Base-by-base conservation (phyloP, 2,113 vertebrate species). In the Caloenas nicobarica region DNA sequence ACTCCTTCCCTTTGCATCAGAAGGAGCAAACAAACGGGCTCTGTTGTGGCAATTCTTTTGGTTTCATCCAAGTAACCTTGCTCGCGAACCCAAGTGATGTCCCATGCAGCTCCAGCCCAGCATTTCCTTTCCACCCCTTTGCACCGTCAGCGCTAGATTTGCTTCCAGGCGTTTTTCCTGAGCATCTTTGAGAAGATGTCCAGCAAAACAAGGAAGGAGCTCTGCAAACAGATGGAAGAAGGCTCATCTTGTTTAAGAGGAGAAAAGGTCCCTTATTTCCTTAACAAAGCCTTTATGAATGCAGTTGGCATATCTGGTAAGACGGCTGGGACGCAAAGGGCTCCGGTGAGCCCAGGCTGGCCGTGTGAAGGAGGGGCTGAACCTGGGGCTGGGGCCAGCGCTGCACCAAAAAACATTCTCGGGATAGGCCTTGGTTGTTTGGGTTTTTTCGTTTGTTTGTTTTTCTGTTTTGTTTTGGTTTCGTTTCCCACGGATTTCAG, bases 301-400 rank as follows among this genome's bases (percentile, higher is more conserved):
- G 5, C 29, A 68, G 13, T 4, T 56, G 76, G 10, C 18, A 1
- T 3, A 7, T 29, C 38, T 79, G 64, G 65, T 65, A 80, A 42
- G 29, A 54, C 36, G 62, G 16, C 48, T 84, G 83, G 78, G 65
- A 79, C 58, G 5, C 1, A 0, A 46, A 36, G 33, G 0, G 4
- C 31, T 77, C 10, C 1, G 4, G 9, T 9, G 29, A 74, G 29
- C 38, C 26, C 38, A 2, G 2, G 1, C 50, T 44, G 22, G 36
- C 0, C 1, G 13, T 7, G 62, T 28, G 54, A 11, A 85, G 44
- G 53, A 81, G 17, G 31, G 24, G 25, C 26, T 16, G 28, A 57
- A 5, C 7, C 3, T 14, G 0, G 18, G 44, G 28, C 78, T 85
- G 65, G 36, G 46, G 44, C 36, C 4, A 2, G n/a, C 0, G 1